phyloP scores from a whole-genome alignment of 2,113 vertebrate species.

The Typhlomys cinereus region DNA sequence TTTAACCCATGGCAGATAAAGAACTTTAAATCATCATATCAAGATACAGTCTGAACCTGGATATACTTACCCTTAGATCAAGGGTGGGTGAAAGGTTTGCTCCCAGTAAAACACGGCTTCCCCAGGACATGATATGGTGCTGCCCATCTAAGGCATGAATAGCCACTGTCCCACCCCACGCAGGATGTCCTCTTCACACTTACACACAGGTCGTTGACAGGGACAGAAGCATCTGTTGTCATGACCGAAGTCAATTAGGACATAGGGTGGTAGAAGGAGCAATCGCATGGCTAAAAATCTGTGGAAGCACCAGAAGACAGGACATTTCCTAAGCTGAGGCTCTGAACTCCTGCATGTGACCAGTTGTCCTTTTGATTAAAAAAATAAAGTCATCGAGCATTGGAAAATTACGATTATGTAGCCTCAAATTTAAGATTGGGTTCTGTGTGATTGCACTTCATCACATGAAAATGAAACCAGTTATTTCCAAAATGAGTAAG shows the following conservation, averaged over 20 bases:
- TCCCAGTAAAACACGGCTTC: not conserved
- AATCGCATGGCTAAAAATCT: not conserved
- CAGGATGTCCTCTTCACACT: not conserved
- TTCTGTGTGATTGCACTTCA: not conserved
- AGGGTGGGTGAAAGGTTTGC: not conserved
- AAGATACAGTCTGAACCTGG: not conserved
- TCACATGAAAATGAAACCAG: not conserved
- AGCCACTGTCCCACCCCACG: not conserved
- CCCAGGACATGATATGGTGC: not conserved
- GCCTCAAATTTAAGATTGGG: not conserved
- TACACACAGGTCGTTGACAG: no score
- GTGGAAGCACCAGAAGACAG: not conserved
- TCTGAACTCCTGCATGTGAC: no score
- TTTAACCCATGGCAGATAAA: not conserved
- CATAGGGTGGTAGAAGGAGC: not conserved
- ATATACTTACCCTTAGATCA: not conserved
- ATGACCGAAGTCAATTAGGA: not conserved
- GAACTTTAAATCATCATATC: not conserved
- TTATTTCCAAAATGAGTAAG: not conserved
- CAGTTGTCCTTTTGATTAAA: not conserved
- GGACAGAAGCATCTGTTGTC: not conserved
- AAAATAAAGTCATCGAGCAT: conserved; percentile 9
- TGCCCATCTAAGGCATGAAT: not conserved
- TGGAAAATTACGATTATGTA: not conserved
- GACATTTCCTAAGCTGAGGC: not conserved